These are phyloP conservation scores for Chironomus tentans DNA, from an alignment of 2,888 invertebrate species.

Conservation along the genomic window DNA sequence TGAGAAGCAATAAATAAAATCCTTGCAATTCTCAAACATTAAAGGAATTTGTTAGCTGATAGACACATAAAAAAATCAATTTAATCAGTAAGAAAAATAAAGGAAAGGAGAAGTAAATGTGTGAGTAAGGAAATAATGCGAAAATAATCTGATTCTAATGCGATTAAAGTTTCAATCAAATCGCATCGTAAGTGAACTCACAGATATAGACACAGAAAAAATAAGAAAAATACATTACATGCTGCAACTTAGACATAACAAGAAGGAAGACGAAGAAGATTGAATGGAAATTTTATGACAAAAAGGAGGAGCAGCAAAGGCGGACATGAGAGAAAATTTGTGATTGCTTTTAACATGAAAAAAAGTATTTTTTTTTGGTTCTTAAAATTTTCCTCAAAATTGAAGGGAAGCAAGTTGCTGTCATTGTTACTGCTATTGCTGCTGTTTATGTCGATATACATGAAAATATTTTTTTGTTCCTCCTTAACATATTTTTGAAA, in stretches of 20 bases:
- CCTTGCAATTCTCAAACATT: neutral
- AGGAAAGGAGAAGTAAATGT: neutral
- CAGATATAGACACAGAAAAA: neutral
- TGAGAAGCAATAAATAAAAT: neutral
- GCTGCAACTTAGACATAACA: neutral
- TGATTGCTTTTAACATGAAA: neutral
- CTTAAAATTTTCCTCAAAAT: neutral
- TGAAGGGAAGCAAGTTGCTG: neutral
- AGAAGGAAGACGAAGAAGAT: neutral
- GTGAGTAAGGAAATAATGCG: neutral
- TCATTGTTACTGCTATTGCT: neutral
- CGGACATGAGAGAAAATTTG: neutral
- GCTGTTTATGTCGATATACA: neutral
- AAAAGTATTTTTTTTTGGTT: neutral
- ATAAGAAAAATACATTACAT: too few species aligned
- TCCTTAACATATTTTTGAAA: neutral
- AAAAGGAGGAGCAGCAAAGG: neutral
- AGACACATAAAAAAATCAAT: conserved; percentile 13
- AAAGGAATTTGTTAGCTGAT: neutral
- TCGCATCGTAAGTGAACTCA: neutral
- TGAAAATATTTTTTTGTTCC: neutral
- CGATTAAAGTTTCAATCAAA: conserved; percentile 21
- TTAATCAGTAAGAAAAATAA: neutral
- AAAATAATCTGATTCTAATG: conserved; percentile 11
- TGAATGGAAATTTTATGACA: neutral